Base-by-base conservation (phyloP, 2,797 vertebrate genomes). In the Pangasius larnaudii region DNA sequence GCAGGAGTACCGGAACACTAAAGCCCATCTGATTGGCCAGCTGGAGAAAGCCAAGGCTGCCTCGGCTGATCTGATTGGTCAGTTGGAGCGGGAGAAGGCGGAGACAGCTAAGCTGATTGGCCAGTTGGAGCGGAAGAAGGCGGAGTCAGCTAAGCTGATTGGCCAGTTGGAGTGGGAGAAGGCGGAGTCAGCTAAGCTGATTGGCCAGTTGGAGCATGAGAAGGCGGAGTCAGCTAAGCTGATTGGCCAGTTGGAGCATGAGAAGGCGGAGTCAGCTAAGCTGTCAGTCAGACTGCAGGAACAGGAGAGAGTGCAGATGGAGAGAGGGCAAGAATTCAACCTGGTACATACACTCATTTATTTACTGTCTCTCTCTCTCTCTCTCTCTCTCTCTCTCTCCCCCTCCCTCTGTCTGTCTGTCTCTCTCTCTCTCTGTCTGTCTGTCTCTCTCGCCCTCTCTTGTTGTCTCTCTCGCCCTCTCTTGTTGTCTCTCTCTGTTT, bases 1-100 rank as follows among this genome's bases (percentile, higher is more conserved):
- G 75, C 75, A 89, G 69, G 87, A 91, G 39, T 82, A 82, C 49
- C 11, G 27, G 16, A 75, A 42, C 81, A 81, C 84, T 39, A 90
- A 85, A 69, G 39, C 58, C 0, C 71, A 89, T 49, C 87, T 92
- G 75, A 77, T 65, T 69, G 80, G 39, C 36, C 91, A 86, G 71
- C 33, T 91, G 65, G 51, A 91, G 13, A 65, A 53, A 22, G 82
- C 85, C 27, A 88, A 88, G 67, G 77, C 59, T 0, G 36, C 27
- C 0, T 85, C 58, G 7, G 39, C 65, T 65, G 39, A 74, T n/a
- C 75, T 89, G 49, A 91, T 59, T 85, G 85, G 81, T 82, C 89
- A 77, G 33, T 33, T 90, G 18, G 88, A 89, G 36, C 42, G 39
- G 4, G 88, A 86, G 42, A 87, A 75, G 89, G 86, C n/a, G 18